phyloP scores from a whole-genome alignment of 1,140 invertebrate species.

The Homalodisca vitripennis region DNA sequence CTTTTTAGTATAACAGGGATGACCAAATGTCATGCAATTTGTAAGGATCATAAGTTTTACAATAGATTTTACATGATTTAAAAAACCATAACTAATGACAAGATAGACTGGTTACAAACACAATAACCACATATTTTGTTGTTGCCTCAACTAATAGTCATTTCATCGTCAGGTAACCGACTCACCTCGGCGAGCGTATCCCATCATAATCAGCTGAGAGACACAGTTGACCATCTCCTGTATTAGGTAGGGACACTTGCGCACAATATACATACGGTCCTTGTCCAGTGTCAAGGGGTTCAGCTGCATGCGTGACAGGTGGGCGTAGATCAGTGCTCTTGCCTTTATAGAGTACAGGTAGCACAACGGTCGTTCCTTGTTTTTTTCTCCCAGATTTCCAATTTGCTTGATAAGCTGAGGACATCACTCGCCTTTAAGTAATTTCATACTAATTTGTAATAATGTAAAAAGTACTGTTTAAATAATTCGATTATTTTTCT shows the following conservation, averaged over 20 bases:
- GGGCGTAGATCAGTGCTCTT: slow-evolving; percentile 89
- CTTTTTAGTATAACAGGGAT: no score
- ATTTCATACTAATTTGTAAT: slow-evolving; percentile 11
- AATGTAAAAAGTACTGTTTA: neutral
- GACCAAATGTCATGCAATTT: no score
- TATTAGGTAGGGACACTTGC: slow-evolving; percentile 93
- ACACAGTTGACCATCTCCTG: slow-evolving; percentile 97
- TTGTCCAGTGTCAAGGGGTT: slow-evolving; percentile 79
- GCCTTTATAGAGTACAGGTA: slow-evolving; percentile 97
- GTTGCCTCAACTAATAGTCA: neutral
- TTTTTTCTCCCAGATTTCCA: slow-evolving; percentile 88
- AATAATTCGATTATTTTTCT: neutral
- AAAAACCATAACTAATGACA: neutral
- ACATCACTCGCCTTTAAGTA: neutral
- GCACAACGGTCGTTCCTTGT: slow-evolving; percentile 91
- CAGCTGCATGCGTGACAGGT: slow-evolving; percentile 81
- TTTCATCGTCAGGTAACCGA: no score
- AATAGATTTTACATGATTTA: neutral
- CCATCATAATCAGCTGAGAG: slow-evolving; percentile 89
- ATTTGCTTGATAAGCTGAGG: slow-evolving; percentile 86
- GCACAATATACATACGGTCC: slow-evolving; percentile 84
- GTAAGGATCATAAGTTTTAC: no score
- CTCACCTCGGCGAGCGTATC: slow-evolving; percentile 85
- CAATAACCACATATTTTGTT: slow-evolving; percentile 37
- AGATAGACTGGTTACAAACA: neutral